Percentiles rank a stretch among this genome's conserved stretches.
Evolutionary conservation across 2,888 invertebrate species (phyloP).

Genomic region (Lasioglossum figueresi): DNA sequence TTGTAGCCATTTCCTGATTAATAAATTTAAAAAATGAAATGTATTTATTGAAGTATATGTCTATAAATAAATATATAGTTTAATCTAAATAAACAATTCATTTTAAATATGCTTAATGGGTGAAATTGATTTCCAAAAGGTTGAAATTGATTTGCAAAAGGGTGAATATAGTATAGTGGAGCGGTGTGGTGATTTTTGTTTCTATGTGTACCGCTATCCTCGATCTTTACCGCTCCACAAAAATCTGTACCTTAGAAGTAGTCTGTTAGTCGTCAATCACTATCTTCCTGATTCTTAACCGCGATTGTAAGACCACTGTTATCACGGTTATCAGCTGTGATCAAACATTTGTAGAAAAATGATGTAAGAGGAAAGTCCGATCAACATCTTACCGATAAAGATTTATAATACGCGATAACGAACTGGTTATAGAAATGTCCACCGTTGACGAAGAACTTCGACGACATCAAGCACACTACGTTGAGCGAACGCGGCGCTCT

Average conservation of each 20-base stretch:
- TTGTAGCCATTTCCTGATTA: too few species aligned
- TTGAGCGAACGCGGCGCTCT: constrained; percentile 97
- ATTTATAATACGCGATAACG: not conserved
- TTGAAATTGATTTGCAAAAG: too few species aligned
- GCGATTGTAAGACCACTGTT: not conserved
- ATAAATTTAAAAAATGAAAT: too few species aligned
- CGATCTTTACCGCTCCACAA: too few species aligned
- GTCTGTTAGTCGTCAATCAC: not conserved
- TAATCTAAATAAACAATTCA: too few species aligned
- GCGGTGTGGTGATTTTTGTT: too few species aligned
- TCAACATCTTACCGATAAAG: not conserved
- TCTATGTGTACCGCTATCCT: too few species aligned
- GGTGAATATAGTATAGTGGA: too few species aligned
- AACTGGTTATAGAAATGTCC: constrained; percentile 84
- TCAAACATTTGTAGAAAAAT: not conserved
- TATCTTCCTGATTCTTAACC: not conserved
- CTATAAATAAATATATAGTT: too few species aligned
- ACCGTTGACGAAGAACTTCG: constrained; percentile 93
- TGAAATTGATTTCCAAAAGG: too few species aligned
- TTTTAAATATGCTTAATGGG: too few species aligned
- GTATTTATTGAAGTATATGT: too few species aligned
- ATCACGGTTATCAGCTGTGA: not conserved
- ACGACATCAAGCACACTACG: constrained; percentile 98
- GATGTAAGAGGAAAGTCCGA: not conserved
- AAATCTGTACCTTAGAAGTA: not conserved